phyloP scores from a whole-genome alignment of 2,888 invertebrate species.

The Strigamia maritima region DNA sequence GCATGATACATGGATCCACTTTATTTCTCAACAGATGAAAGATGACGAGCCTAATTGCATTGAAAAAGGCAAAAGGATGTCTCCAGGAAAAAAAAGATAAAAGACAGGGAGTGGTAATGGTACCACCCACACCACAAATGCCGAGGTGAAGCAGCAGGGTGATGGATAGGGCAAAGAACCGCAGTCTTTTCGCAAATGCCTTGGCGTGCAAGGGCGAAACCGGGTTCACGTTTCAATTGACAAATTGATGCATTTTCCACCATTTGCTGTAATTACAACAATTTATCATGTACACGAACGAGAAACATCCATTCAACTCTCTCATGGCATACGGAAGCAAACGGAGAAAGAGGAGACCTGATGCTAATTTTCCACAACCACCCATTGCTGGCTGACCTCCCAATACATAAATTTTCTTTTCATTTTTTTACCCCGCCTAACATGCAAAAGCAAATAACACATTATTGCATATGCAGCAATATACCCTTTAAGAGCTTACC shows the following conservation, averaged over 20 bases:
- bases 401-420: slow-evolving; percentile 29
- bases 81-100: slow-evolving; percentile 31
- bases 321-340: slow-evolving; percentile 29
- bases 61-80: slow-evolving; percentile 29
- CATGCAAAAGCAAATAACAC: slow-evolving; percentile 18
- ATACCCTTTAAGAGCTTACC: slow-evolving; percentile 22
- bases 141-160: slow-evolving; percentile 29
- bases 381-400: slow-evolving; percentile 29
- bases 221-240: slow-evolving; percentile 33
- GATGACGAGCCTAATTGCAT: slow-evolving; percentile 27
- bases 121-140: slow-evolving; percentile 29
- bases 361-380: slow-evolving; percentile 29
- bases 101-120: slow-evolving; percentile 27
- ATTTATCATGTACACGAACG: slow-evolving; percentile 35
- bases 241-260: slow-evolving; percentile 36
- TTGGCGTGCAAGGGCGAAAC: slow-evolving; percentile 29
- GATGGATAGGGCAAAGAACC: slow-evolving; percentile 29
- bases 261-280: slow-evolving; percentile 34
- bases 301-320: slow-evolving; percentile 31
- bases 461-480: slow-evolving; percentile 29
- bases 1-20: slow-evolving; percentile 16
- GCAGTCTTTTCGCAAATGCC: slow-evolving; percentile 29
- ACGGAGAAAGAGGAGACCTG: slow-evolving; percentile 27
- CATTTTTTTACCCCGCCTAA: not conserved
- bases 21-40: slow-evolving; percentile 29